Evolutionary conservation across 2,797 vertebrate species (phyloP), one percentile per base, ranked within the genome.

Genomic region (Mico argentatus): DNA sequence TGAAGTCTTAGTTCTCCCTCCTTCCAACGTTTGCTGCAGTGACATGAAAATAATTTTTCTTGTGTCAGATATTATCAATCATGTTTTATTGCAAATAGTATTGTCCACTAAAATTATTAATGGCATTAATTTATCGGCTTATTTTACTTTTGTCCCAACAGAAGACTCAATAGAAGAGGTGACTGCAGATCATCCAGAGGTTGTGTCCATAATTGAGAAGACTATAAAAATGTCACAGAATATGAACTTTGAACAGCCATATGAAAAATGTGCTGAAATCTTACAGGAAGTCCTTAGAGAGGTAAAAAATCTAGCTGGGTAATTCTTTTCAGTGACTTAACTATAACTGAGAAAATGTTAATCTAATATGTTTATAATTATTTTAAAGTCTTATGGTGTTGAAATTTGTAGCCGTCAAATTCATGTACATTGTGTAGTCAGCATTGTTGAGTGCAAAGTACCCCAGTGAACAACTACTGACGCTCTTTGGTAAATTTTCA

Each of bases 101-200:
- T 75, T 75, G 14, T 67, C 33, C 59, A 64, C 46, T 90, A 59
- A 94, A 67, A 72, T 26, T 72, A 91, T 76, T 59, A 75, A 39
- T 80, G 64, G 3, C 2, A 20, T 67, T 94, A 46, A 55, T n/a
- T 82, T 85, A 91, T 90, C 67, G 67, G 88, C 36, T 87, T 89
- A 24, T 80, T 94, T 95, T 88, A 64, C 50, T 83, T 92, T 83
- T 95, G 33, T 59, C 33, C 36, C 82, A 72, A 4, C 22, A 75
- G 96, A 96, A 88, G 84, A 90, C 46, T 88, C 36, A 2, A 55
- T 96, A 90, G 98, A 83, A 72, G 98, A 99, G 96, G 98, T 99
- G 97, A 99, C 98, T 93, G 98, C 99, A 81, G 98, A 99, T 85
- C 99, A 99, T 88, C 99, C 99, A 82, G 99, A 99, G 44, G 99